A percentile compares a stretch with the other conserved stretches of the same genome.
These are phyloP conservation scores for Baccha elongata DNA, from an alignment of 2,888 invertebrate species.

Conservation along the genomic window DNA sequence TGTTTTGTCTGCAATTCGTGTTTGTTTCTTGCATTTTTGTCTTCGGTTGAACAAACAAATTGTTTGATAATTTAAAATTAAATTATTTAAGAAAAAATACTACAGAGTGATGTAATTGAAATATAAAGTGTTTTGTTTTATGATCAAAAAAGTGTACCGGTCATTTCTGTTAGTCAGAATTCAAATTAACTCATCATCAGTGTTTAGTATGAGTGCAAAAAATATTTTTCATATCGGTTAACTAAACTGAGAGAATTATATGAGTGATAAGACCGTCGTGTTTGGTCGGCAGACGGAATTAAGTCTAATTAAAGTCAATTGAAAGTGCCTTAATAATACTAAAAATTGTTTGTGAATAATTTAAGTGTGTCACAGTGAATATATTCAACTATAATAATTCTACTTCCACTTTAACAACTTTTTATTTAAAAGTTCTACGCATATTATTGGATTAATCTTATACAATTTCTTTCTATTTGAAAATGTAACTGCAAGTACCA, in stretches of 20 bases:
- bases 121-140: background rate
- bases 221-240: slow-evolving; percentile 33
- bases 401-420: background rate
- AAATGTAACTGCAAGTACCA: slow-evolving; percentile 37
- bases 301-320: slow-evolving; percentile 69
- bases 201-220: slow-evolving; percentile 48
- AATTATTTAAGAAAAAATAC: background rate
- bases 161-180: slow-evolving; percentile 43
- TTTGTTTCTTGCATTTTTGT: slow-evolving; percentile 20
- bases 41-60: slow-evolving; percentile 17
- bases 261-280: slow-evolving; percentile 57
- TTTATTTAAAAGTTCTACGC: slow-evolving; percentile 29
- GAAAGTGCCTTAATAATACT: slow-evolving; percentile 56
- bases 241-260: slow-evolving; percentile 20
- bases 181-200: slow-evolving; percentile 29
- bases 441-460: slow-evolving; percentile 48
- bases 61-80: background rate
- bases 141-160: slow-evolving; percentile 6
- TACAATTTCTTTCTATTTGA: slow-evolving; percentile 3
- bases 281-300: slow-evolving; percentile 34
- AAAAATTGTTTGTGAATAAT: slow-evolving; percentile 16
- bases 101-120: slow-evolving; percentile 17
- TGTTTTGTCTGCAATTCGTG: slow-evolving; percentile 12
- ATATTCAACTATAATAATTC: slow-evolving; percentile 13
- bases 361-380: slow-evolving; percentile 14